Conservation (phyloP, 1,140 invertebrate species). For the Habropoda laboriosa region DNA sequence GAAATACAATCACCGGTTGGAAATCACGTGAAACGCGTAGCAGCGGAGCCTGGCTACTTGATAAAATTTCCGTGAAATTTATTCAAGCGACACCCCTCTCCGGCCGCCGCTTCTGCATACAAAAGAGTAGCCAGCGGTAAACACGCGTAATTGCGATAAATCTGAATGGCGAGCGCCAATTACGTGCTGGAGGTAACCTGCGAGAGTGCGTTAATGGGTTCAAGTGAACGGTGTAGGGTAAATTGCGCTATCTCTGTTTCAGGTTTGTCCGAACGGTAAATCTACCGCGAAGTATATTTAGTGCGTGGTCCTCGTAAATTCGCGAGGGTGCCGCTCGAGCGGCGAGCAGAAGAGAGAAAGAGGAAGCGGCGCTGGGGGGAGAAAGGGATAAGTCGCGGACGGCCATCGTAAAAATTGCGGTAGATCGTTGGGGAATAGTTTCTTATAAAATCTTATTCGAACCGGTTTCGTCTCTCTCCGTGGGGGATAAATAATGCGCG, state of each 20-base stretch:
- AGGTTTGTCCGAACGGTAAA: constrained; percentile 59
- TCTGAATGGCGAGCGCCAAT: constrained; percentile 67
- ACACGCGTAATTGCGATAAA: constrained; percentile 67
- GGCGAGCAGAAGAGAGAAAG: background rate
- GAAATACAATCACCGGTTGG: too few relatives aligned
- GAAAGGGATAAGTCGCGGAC: background rate
- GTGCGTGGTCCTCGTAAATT: constrained; percentile 54
- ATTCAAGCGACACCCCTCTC: constrained; percentile 29
- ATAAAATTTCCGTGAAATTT: constrained; percentile 32
- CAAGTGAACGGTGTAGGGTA: constrained; percentile 69
- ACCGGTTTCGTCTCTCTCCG: background rate
- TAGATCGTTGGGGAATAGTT: constrained; percentile 15
- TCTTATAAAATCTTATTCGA: constrained; percentile 18
- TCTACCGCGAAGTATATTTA: constrained; percentile 54
- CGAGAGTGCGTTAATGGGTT: constrained; percentile 66
- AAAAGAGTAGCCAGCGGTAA: constrained; percentile 44
- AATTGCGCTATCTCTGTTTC: constrained; percentile 64
- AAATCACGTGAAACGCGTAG: too few relatives aligned
- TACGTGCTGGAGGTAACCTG: constrained; percentile 57
- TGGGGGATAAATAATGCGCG: constrained; percentile 38
- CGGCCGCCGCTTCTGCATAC: too few relatives aligned
- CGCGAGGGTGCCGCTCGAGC: constrained; percentile 4
- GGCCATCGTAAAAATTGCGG: constrained; percentile 32
- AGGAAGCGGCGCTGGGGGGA: background rate
- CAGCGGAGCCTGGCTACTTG: too few relatives aligned